Evolutionary conservation across 2,797 vertebrate species (phyloP).

Genomic region (Triplophysa bombifrons): DNA sequence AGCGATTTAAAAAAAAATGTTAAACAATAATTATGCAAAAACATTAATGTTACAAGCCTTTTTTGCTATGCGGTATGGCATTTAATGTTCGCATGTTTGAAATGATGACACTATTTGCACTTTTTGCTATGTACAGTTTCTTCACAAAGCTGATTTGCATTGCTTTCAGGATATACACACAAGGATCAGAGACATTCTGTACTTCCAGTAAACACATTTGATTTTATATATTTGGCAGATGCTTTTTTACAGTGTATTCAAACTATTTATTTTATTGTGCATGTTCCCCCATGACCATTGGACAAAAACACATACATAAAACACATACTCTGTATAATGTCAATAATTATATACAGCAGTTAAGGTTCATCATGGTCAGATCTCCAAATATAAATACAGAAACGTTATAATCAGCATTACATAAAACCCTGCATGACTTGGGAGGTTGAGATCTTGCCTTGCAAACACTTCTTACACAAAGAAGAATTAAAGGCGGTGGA

Average conservation of each 20-base stretch:
- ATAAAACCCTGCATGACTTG: background rate
- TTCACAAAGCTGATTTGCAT: slow-evolving; percentile 11
- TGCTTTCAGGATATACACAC: background rate
- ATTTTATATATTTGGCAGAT: too few relatives aligned
- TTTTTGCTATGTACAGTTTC: background rate
- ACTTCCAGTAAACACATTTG: background rate
- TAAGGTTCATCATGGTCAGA: background rate
- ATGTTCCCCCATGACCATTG: too few relatives aligned
- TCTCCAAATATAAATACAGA: background rate
- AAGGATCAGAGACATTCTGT: background rate
- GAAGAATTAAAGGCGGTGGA: background rate
- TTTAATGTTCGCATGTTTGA: background rate
- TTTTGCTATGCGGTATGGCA: background rate
- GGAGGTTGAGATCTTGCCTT: background rate
- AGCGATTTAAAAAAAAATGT: background rate
- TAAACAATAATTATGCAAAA: background rate
- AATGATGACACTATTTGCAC: background rate
- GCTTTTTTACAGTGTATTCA: too few relatives aligned
- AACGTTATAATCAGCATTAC: background rate
- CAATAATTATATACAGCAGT: background rate
- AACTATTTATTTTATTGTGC: too few relatives aligned
- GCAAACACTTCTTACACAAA: background rate
- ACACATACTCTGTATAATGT: too few relatives aligned
- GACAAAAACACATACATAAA: too few relatives aligned
- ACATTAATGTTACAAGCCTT: background rate